A percentile compares a stretch with the other conserved stretches of the same genome.
These are phyloP conservation scores for Pterobdella sp. DNA, from an alignment of 2,888 invertebrate species.

Conservation along the genomic window DNA sequence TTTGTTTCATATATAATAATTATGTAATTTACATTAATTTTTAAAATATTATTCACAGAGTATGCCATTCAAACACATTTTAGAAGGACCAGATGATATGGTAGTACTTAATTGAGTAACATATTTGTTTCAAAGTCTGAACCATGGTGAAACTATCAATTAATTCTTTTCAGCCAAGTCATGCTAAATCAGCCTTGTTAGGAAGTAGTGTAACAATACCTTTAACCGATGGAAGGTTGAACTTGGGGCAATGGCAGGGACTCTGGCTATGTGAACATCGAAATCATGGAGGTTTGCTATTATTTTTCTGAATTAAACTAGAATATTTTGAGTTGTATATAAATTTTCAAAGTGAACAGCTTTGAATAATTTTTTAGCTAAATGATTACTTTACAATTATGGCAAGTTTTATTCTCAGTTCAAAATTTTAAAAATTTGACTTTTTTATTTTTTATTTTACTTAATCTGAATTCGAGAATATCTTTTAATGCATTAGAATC, in stretches of 20 bases:
- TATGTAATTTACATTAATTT: constrained; percentile 1
- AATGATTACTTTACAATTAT: too few species aligned
- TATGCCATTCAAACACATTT: constrained; percentile 86
- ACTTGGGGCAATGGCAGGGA: constrained; percentile 94
- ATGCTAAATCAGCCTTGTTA: constrained; percentile 90
- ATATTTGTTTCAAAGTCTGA: background rate
- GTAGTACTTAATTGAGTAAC: constrained; percentile 57
- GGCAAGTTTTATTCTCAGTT: too few species aligned
- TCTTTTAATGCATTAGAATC: too few species aligned
- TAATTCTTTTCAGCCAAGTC: constrained; percentile 68
- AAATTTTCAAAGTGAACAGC: too few species aligned
- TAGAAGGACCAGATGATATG: constrained; percentile 98
- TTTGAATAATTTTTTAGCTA: too few species aligned
- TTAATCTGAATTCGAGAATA: too few species aligned
- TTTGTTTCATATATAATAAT: constrained; percentile 1
- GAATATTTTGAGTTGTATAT: too few species aligned
- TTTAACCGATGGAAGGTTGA: constrained; percentile 87
- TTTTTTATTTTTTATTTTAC: too few species aligned
- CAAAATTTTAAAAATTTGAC: too few species aligned
- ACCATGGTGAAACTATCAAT: background rate
- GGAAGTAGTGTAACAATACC: constrained; percentile 91
- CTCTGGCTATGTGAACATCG: constrained; percentile 97
- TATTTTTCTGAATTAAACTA: too few species aligned
- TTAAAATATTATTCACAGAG: constrained; percentile 56
- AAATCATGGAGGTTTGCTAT: constrained; percentile 69